Evolutionary conservation across 2,113 vertebrate species (phyloP).

Genomic region (Nymphicus hollandicus): DNA sequence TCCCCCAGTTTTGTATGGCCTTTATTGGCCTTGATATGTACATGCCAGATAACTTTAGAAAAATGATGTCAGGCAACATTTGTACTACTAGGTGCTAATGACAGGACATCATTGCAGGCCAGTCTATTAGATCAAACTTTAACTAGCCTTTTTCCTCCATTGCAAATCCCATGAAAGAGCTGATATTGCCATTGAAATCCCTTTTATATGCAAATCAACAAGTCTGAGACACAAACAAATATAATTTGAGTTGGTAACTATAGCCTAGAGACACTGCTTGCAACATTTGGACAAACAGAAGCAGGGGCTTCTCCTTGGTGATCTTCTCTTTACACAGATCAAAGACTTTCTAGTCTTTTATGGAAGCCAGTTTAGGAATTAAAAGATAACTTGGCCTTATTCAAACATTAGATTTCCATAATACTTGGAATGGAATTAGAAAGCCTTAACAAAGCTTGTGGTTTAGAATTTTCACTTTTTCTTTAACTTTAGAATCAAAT

Average conservation of each 20-base stretch:
- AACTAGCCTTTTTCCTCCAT: not conserved
- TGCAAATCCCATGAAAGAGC: not conserved
- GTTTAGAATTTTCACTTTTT: slow-evolving; percentile 39
- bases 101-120: not conserved
- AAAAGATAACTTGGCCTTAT: slow-evolving; percentile 42
- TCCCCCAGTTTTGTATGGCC: not conserved
- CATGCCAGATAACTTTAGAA: not conserved
- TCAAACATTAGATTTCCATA: slow-evolving; percentile 51
- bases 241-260: slow-evolving; percentile 29
- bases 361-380: slow-evolving; percentile 39
- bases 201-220: slow-evolving; percentile 54
- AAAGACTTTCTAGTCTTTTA: slow-evolving; percentile 55
- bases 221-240: slow-evolving; percentile 31
- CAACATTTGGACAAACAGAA: slow-evolving; percentile 60
- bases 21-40: not conserved
- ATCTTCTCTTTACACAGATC: slow-evolving; percentile 37
- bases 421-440: slow-evolving; percentile 54
- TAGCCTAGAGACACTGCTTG: slow-evolving; percentile 23
- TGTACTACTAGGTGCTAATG: not conserved
- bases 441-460: not conserved
- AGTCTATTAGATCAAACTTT: not conserved
- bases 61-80: not conserved
- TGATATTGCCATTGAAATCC: not conserved
- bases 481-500: slow-evolving; percentile 29
- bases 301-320: slow-evolving; percentile 41